Conservation (phyloP, 1,140 invertebrate genomes). For the Megalopta genalis region DNA sequence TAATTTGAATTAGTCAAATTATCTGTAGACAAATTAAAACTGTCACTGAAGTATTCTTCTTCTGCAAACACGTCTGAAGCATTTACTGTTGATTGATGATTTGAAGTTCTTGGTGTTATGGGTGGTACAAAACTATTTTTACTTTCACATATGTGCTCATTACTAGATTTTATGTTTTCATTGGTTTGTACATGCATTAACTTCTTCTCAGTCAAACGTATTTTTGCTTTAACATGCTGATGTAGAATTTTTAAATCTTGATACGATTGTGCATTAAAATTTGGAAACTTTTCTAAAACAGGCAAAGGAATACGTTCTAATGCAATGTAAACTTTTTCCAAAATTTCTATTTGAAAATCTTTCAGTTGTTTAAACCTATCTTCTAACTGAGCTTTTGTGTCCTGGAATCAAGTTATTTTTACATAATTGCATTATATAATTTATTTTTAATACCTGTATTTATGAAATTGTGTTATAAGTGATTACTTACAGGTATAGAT, state of each 20-base stretch:
- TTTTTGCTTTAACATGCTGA: slow-evolving; percentile 72
- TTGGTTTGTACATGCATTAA: slow-evolving; percentile 40
- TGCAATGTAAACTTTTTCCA: slow-evolving; percentile 67
- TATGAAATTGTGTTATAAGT: slow-evolving; percentile 10
- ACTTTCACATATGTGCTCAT: slow-evolving; percentile 11
- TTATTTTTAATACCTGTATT: not conserved
- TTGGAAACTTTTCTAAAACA: slow-evolving; percentile 71
- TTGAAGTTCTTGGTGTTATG: not conserved
- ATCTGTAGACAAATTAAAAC: not conserved
- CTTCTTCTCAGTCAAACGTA: slow-evolving; percentile 62
- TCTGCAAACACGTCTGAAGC: too few relatives aligned
- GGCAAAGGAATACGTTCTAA: slow-evolving; percentile 69
- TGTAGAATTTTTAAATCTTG: slow-evolving; percentile 67
- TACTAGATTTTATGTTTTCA: slow-evolving; percentile 3
- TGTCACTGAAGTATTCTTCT: too few relatives aligned
- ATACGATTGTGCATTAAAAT: slow-evolving; percentile 66
- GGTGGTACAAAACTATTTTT: not conserved
- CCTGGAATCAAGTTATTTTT: slow-evolving; percentile 49
- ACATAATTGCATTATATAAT: not conserved
- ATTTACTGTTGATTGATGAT: not conserved
- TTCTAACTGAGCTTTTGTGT: slow-evolving; percentile 61
- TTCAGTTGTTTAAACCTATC: slow-evolving; percentile 58
- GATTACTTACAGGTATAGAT: slow-evolving; percentile 54
- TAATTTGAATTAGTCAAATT: not conserved
- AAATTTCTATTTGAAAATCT: slow-evolving; percentile 69